These are phyloP conservation scores for Ranitomeya variabilis DNA, from an alignment of 2,113 vertebrate species.

Conservation along the genomic window DNA sequence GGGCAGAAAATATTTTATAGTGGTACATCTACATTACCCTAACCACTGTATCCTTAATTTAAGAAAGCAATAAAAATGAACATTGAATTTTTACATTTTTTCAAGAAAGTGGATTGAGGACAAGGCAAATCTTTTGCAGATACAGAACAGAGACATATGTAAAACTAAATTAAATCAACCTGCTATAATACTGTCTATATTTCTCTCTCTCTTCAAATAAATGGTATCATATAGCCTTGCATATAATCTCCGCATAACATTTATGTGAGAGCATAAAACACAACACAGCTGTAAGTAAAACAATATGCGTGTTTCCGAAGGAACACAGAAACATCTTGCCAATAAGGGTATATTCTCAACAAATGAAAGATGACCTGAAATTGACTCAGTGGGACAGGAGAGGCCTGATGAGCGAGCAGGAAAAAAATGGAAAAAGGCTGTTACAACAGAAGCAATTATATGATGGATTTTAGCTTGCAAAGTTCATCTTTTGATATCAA, in stretches of 20 bases:
- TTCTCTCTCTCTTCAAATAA: constrained; percentile 66
- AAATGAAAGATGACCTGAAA: constrained; percentile 86
- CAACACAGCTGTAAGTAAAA: constrained; percentile 79
- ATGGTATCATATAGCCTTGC: constrained; percentile 73
- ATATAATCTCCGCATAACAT: constrained; percentile 77
- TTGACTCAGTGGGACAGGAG: constrained; percentile 79
- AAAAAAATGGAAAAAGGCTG: constrained; percentile 61
- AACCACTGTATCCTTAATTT: constrained; percentile 8
- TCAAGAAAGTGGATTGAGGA: constrained; percentile 23
- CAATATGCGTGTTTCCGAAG: constrained; percentile 79
- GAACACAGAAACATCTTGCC: constrained; percentile 74
- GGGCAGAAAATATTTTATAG: neutral
- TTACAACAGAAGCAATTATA: constrained; percentile 75
- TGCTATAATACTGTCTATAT: constrained; percentile 59
- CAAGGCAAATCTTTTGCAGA: constrained; percentile 56
- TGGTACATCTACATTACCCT: neutral
- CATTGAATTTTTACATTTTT: constrained; percentile 25
- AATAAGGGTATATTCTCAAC: constrained; percentile 74
- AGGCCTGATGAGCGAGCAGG: constrained; percentile 72
- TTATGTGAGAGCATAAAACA: constrained; percentile 82
- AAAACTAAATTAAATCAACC: constrained; percentile 61
- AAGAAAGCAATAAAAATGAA: constrained; percentile 16
- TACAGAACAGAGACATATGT: constrained; percentile 50
- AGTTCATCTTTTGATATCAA: constrained; percentile 68
- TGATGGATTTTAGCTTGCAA: constrained; percentile 69